Conservation (phyloP, 2,113 vertebrate genomes). For the Plecotus auritus region DNA sequence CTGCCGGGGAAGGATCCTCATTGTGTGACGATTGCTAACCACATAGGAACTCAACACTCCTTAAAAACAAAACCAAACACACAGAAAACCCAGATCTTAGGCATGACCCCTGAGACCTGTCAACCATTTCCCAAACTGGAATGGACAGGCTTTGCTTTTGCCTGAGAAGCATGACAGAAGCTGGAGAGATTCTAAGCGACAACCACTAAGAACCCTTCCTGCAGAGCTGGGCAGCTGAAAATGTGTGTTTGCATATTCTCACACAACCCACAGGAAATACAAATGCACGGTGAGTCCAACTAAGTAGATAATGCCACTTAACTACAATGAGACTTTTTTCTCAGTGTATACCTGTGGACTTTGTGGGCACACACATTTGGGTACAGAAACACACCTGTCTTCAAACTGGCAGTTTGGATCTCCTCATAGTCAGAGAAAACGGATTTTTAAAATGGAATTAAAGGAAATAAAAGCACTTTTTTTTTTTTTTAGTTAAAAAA, state of each 20-base stretch:
- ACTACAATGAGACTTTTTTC: not conserved
- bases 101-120: not conserved
- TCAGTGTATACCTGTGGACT: not conserved
- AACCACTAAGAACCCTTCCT: accelerated
- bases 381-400: not conserved
- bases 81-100: not conserved
- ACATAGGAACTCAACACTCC: not conserved
- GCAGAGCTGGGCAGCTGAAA: not conserved
- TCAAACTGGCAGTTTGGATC: not conserved
- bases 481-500: not conserved
- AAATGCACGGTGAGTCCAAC: no score
- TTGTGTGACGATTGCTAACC: not conserved
- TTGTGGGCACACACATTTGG: no score
- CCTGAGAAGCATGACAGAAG: not conserved
- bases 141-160: not conserved
- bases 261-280: not conserved
- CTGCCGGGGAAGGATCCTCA: not conserved
- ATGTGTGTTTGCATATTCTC: accelerated
- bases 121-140: not conserved
- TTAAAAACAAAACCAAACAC: not conserved
- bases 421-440: not conserved
- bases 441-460: not conserved
- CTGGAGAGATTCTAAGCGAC: not conserved
- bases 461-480: not conserved
- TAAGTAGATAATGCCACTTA: not conserved